Conservation (phyloP, 2,888 invertebrate species). For the Nasonia oneida region DNA sequence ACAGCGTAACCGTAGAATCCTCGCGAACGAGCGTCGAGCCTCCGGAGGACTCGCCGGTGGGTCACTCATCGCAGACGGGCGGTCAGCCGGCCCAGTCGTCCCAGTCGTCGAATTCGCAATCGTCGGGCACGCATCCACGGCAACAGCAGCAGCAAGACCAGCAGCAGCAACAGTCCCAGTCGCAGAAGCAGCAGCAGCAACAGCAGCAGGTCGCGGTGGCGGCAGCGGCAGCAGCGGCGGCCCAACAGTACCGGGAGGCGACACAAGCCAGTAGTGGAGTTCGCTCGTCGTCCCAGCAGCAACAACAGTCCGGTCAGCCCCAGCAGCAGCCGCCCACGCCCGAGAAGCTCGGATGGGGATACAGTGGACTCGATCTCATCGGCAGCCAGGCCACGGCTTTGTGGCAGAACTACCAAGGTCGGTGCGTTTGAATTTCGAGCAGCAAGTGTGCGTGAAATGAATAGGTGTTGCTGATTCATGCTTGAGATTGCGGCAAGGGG, state of each 20-base stretch:
- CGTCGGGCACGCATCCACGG: slow-evolving; percentile 68
- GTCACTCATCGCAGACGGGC: slow-evolving; percentile 67
- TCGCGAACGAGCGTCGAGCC: slow-evolving; percentile 74
- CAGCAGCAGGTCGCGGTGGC: slow-evolving; percentile 72
- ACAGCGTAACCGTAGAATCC: slow-evolving; percentile 75
- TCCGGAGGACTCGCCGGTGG: slow-evolving; percentile 75
- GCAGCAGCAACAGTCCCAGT: slow-evolving; percentile 70
- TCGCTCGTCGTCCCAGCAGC: slow-evolving; percentile 72
- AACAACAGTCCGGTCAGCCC: slow-evolving; percentile 75
- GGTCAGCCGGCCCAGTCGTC: slow-evolving; percentile 40
- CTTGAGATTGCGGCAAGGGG: background rate
- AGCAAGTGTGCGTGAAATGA: background rate
- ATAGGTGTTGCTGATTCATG: background rate
- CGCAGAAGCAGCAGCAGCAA: slow-evolving; percentile 75
- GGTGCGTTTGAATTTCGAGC: slow-evolving; percentile 73
- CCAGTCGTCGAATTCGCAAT: slow-evolving; percentile 55
- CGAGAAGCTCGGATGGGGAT: slow-evolving; percentile 84
- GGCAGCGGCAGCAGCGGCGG: slow-evolving; percentile 18
- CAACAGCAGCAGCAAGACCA: slow-evolving; percentile 69
- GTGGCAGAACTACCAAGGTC: slow-evolving; percentile 96
- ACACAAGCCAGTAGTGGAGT: slow-evolving; percentile 62
- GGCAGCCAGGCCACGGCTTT: slow-evolving; percentile 89
- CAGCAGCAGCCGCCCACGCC: slow-evolving; percentile 78
- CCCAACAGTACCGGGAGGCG: slow-evolving; percentile 66
- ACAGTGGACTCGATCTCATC: slow-evolving; percentile 89